phyloP scores from a whole-genome alignment of 2,113 vertebrate genomes.

The human (Homo sapiens) region GRCh38 chr5:129280001-129280500 shows the following conservation, averaged over 20 bases:
- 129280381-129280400: neutral
- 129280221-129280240: neutral
- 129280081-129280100: neutral
- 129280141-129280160: neutral
- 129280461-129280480: neutral
- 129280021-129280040: neutral
- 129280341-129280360: neutral
- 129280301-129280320: neutral
- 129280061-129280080: neutral
- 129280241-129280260: neutral
- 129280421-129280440: neutral
- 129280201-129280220: neutral
- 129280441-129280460: neutral
- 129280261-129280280: neutral
- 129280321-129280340: neutral
- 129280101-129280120: neutral
- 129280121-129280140: neutral
- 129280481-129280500: neutral
- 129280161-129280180: neutral
- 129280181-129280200: neutral
- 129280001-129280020: neutral
- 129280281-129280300: neutral
- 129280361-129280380: neutral
- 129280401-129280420: neutral
- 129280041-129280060: neutral